A percentile compares a stretch with the other conserved stretches of the same genome.
These are phyloP conservation scores for Eurosta solidaginis DNA, from an alignment of 1,140 invertebrate species.

Conservation along the genomic window DNA sequence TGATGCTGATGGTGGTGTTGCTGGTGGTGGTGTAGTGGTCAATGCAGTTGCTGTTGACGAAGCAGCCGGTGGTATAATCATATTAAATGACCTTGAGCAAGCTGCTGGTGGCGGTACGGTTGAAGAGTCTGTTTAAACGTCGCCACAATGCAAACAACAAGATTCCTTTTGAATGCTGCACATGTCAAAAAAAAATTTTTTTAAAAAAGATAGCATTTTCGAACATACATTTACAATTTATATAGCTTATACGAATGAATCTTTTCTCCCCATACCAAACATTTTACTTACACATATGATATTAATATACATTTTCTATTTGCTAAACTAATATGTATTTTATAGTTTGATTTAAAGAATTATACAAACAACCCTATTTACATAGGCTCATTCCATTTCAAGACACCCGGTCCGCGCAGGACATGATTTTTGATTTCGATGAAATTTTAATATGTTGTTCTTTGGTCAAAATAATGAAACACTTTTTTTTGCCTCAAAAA, in stretches of 20 bases:
- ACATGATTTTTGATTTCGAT: too few species aligned
- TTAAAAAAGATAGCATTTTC: slow-evolving; percentile 12
- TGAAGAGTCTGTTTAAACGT: slow-evolving; percentile 28
- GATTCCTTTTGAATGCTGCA: too few species aligned
- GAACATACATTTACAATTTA: background rate
- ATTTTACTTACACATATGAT: background rate
- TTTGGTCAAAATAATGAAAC: too few species aligned
- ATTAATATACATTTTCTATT: slow-evolving; percentile 28
- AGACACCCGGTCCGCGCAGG: too few species aligned
- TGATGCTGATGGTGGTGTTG: slow-evolving; percentile 30
- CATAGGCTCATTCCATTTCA: too few species aligned
- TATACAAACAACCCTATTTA: too few species aligned
- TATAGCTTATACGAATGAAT: background rate
- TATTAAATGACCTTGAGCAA: slow-evolving; percentile 49
- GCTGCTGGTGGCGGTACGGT: slow-evolving; percentile 40
- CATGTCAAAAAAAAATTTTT: slow-evolving; percentile 3
- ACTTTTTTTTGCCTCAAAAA: too few species aligned
- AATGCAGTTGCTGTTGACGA: slow-evolving; percentile 52
- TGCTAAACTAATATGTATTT: background rate
- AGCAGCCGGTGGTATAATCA: slow-evolving; percentile 49
- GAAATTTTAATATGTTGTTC: too few species aligned
- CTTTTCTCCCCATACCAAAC: background rate
- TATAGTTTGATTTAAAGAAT: background rate
- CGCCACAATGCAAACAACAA: too few species aligned
- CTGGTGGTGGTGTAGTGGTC: slow-evolving; percentile 35